phyloP scores from a whole-genome alignment of 2,113 vertebrate genomes.

The Aptenodytes forsteri region DNA sequence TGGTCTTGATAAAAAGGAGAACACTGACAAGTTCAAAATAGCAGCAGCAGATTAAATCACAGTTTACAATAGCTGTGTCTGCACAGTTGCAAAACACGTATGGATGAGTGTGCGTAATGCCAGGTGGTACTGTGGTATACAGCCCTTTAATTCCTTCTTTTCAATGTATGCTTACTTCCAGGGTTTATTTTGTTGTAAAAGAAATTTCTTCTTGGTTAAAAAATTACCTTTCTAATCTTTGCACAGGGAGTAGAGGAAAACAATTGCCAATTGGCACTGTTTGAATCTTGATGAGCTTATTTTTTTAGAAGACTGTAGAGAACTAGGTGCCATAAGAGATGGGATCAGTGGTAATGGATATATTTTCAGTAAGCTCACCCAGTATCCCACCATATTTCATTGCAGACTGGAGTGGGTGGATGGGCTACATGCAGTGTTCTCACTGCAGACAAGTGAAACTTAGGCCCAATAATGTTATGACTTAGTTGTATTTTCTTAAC shows the following conservation, averaged over 20 bases:
- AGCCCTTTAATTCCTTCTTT: neutral
- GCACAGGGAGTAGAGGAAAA: neutral
- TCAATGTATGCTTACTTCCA: neutral
- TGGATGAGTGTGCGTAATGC: fast-evolving
- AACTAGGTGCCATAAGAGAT: neutral
- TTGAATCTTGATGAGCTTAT: neutral
- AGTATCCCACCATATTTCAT: neutral
- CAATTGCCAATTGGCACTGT: neutral
- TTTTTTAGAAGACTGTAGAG: neutral
- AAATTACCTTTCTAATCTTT: neutral
- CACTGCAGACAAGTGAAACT: neutral
- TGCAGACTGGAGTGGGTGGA: neutral
- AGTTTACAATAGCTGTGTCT: neutral
- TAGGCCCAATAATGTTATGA: neutral
- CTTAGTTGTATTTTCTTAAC: neutral
- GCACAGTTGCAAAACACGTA: neutral
- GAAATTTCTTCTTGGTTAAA: neutral
- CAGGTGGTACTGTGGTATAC: neutral
- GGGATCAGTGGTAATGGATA: neutral
- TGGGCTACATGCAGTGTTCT: neutral
- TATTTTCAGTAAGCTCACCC: neutral
- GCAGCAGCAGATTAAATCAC: neutral
- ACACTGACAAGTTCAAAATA: neutral
- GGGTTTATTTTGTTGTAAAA: neutral
- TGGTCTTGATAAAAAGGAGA: neutral